Evolutionary conservation across 2,888 invertebrate species (phyloP).

Genomic region (Polydrusus pterygomalis): DNA sequence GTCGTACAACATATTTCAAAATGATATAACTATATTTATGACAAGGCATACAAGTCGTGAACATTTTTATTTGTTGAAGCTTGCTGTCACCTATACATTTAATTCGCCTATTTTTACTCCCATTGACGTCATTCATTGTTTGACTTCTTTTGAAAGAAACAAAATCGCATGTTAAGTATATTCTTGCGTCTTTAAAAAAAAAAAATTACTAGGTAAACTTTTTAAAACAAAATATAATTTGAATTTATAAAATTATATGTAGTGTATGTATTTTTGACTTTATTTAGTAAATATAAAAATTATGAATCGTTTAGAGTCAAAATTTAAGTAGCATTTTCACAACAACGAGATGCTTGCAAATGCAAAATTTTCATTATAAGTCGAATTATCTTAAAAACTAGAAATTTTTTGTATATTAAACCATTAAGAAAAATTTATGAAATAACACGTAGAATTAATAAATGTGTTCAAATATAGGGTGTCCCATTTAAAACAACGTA

Average conservation of each 20-base stretch:
- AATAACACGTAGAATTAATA: too few relatives aligned
- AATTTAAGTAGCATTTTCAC: too few relatives aligned
- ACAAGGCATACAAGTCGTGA: constrained; percentile 11
- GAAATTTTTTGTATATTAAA: too few relatives aligned
- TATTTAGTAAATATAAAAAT: background rate
- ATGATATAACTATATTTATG: constrained; percentile 15
- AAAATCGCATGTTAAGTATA: constrained; percentile 16
- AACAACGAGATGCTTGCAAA: too few relatives aligned
- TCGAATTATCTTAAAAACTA: too few relatives aligned
- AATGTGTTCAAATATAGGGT: too few relatives aligned
- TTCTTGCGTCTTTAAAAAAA: constrained; percentile 1
- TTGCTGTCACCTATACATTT: constrained; percentile 23
- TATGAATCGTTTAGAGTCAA: too few relatives aligned
- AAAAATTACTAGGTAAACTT: background rate
- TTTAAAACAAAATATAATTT: background rate
- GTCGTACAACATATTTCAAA: constrained; percentile 6
- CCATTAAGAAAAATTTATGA: too few relatives aligned
- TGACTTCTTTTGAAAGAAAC: constrained; percentile 21
- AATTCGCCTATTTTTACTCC: constrained; percentile 26
- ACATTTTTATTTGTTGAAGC: constrained; percentile 10
- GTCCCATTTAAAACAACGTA: too few relatives aligned
- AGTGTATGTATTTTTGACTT: too few relatives aligned
- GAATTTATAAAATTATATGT: too few relatives aligned
- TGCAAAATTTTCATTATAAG: too few relatives aligned
- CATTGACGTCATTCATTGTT: constrained; percentile 28